Conservation (phyloP, 2,888 invertebrate genomes). For the Acrobasis suavella region DNA sequence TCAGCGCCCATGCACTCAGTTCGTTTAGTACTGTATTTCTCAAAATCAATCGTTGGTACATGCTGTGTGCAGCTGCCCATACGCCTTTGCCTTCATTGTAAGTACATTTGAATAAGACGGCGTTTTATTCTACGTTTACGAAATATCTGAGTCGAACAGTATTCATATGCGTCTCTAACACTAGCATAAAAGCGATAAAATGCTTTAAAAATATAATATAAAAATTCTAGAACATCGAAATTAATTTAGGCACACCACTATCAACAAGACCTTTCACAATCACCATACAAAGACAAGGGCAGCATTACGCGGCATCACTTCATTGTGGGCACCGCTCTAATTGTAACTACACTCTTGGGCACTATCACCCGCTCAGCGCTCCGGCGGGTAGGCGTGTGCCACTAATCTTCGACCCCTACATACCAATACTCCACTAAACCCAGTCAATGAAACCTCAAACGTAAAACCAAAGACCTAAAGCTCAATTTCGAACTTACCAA, state of each 20-base stretch:
- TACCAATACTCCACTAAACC: conserved; percentile 60
- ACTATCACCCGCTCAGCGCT: conserved; percentile 81
- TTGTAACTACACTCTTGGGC: conserved; percentile 82
- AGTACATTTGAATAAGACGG: too few species aligned
- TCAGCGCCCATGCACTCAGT: too few species aligned
- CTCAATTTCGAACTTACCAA: conserved; percentile 37
- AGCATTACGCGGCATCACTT: conserved; percentile 81
- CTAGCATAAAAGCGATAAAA: too few species aligned
- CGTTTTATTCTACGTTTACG: too few species aligned
- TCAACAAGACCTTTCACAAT: conserved; percentile 66
- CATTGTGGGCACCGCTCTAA: conserved; percentile 82
- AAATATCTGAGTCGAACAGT: too few species aligned
- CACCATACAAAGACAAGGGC: conserved; percentile 81
- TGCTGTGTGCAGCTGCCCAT: too few species aligned
- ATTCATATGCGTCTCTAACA: too few species aligned
- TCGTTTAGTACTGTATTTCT: too few species aligned
- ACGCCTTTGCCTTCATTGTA: too few species aligned
- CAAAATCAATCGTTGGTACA: too few species aligned
- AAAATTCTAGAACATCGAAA: conserved; percentile 18
- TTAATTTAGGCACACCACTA: conserved; percentile 24
- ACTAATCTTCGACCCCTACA: conserved; percentile 82
- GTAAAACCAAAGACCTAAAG: conserved; percentile 44
- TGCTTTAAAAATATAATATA: too few species aligned
- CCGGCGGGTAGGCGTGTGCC: conserved; percentile 79
- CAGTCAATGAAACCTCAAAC: conserved; percentile 45